Evolutionary conservation across 2,888 invertebrate genomes (phyloP).

Genomic region (Luperina nickerlii): DNA sequence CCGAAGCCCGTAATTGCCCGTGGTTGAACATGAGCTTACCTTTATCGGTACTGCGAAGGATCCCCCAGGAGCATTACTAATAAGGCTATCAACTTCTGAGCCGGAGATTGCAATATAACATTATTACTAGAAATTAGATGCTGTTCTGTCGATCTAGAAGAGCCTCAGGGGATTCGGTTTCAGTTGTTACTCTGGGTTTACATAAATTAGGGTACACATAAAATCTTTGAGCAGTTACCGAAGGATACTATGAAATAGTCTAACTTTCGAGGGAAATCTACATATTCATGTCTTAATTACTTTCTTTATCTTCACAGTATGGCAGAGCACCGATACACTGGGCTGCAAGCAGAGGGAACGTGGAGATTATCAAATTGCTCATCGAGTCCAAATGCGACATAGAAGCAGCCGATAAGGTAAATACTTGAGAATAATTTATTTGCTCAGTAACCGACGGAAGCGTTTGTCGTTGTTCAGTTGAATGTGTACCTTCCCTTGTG

Average conservation of each 20-base stretch:
- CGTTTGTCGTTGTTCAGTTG: slow-evolving; percentile 22
- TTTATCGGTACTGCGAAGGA: background rate
- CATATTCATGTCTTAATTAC: background rate
- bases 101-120: slow-evolving; percentile 31
- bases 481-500: slow-evolving; percentile 11
- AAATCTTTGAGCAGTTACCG: background rate
- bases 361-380: slow-evolving; percentile 93
- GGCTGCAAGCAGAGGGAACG: slow-evolving; percentile 93
- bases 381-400: slow-evolving; percentile 93
- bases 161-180: background rate
- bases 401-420: slow-evolving; percentile 93
- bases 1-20: slow-evolving; percentile 43
- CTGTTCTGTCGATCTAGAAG: background rate
- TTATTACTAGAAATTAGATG: slow-evolving; percentile 37
- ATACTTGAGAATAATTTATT: slow-evolving; percentile 35
- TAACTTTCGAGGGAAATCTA: background rate
- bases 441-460: slow-evolving; percentile 9
- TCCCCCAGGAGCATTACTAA: slow-evolving; percentile 40
- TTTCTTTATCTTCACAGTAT: slow-evolving; percentile 87
- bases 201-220: background rate
- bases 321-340: slow-evolving; percentile 94
- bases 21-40: slow-evolving; percentile 13
- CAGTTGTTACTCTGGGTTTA: background rate
- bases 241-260: background rate
- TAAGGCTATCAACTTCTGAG: slow-evolving; percentile 33